Conservation (phyloP, 2,113 vertebrate genomes). For the Empidonax alnorum region DNA sequence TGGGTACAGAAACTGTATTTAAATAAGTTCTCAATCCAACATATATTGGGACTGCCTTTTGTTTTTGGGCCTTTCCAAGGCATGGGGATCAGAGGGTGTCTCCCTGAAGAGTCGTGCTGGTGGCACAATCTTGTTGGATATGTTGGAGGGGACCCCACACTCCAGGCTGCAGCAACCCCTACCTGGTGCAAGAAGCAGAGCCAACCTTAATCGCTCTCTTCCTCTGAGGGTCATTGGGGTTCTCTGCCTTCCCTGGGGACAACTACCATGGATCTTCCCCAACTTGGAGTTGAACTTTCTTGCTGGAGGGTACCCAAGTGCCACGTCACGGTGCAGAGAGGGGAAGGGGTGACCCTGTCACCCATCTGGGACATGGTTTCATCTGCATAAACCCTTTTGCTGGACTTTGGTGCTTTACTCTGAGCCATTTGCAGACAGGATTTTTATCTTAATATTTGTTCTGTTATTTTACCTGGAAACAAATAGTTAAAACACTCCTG, state of each 20-base stretch:
- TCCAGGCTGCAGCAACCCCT: not conserved
- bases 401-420: not conserved
- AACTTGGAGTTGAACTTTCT: not conserved
- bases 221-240: not conserved
- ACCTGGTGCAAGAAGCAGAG: not conserved
- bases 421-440: not conserved
- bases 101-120: not conserved
- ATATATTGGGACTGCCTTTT: not conserved
- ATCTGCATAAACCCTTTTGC: not conserved
- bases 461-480: not conserved
- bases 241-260: not conserved
- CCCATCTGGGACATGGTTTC: not conserved
- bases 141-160: not conserved
- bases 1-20: not conserved
- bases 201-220: not conserved
- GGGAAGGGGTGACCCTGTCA: not conserved
- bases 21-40: not conserved
- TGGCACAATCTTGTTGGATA: rapidly evolving
- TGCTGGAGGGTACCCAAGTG: not conserved
- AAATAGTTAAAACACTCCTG: not conserved
- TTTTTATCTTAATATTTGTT: not conserved
- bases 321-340: rapidly evolving
- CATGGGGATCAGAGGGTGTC: not conserved
- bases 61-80: not conserved
- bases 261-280: not conserved